Percentiles rank a stretch among this genome's conserved stretches.
Evolutionary conservation across 2,888 invertebrate genomes (phyloP).

Genomic region (Dioctria linearis): DNA sequence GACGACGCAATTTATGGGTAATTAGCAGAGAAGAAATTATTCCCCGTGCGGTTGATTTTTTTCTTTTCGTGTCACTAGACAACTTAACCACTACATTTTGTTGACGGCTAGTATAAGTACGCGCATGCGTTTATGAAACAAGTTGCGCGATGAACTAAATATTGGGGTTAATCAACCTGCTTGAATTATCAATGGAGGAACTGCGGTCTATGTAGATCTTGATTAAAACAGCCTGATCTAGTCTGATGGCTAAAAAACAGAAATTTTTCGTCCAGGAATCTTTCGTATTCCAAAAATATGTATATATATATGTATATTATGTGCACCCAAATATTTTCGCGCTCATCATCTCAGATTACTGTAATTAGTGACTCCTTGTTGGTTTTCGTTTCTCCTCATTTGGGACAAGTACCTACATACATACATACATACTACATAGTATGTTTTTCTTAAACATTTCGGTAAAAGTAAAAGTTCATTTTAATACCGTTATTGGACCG

Average conservation of each 20-base stretch:
- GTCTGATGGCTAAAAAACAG: background rate
- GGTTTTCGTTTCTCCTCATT: background rate
- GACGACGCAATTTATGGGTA: slow-evolving; percentile 21
- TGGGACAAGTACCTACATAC: background rate
- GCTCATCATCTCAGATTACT: background rate
- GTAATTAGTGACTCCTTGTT: slow-evolving; percentile 15
- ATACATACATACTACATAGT: too few species aligned
- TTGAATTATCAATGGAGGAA: background rate
- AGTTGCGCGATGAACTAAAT: background rate
- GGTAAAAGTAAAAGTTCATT: slow-evolving; percentile 35
- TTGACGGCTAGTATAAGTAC: background rate
- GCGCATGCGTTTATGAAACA: slow-evolving; percentile 3
- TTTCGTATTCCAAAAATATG: slow-evolving; percentile 8
- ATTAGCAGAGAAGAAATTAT: slow-evolving; percentile 34
- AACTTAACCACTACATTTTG: slow-evolving; percentile 13
- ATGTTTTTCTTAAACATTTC: slow-evolving; percentile 20
- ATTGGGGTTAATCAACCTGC: slow-evolving; percentile 3
- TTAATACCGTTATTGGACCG: slow-evolving; percentile 12
- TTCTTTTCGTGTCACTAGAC: slow-evolving; percentile 22
- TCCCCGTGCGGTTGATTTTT: background rate
- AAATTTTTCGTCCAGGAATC: too few species aligned
- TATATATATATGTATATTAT: background rate
- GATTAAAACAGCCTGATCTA: background rate
- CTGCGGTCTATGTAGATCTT: background rate
- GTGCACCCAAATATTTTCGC: background rate